These are phyloP conservation scores for Radopholus similis DNA, from an alignment of 1,140 invertebrate genomes.

Conservation along the genomic window DNA sequence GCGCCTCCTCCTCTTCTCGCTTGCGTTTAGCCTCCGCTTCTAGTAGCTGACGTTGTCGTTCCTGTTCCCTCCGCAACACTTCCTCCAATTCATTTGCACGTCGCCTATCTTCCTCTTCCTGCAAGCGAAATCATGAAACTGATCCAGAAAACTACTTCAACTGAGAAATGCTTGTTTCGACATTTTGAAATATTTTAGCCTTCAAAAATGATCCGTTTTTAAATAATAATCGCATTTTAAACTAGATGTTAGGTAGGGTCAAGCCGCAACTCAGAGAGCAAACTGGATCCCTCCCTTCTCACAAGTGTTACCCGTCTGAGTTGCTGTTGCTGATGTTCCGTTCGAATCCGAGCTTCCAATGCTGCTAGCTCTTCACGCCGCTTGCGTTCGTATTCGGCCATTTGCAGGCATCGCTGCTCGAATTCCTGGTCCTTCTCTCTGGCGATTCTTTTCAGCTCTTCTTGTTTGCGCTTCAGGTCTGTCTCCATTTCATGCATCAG, in stretches of 20 bases:
- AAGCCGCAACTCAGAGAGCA: background rate
- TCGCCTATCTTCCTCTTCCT: slow-evolving; percentile 29
- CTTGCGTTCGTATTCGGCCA: slow-evolving; percentile 36
- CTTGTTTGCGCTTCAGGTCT: slow-evolving; percentile 31
- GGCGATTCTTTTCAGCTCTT: slow-evolving; percentile 26
- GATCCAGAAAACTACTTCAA: too few relatives aligned
- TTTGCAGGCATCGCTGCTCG: slow-evolving; percentile 24
- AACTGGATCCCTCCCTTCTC: background rate
- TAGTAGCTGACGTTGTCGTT: slow-evolving; percentile 20
- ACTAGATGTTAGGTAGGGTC: background rate
- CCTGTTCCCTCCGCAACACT: slow-evolving; percentile 15
- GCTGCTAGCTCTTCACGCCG: slow-evolving; percentile 30
- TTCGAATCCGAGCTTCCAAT: slow-evolving; percentile 21
- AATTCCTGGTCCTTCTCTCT: slow-evolving; percentile 37
- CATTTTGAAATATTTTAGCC: too few relatives aligned
- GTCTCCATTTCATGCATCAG: slow-evolving; percentile 34
- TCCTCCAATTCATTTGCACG: slow-evolving; percentile 34
- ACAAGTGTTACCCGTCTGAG: slow-evolving; percentile 3
- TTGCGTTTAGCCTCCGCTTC: slow-evolving; percentile 24
- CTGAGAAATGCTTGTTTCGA: too few relatives aligned
- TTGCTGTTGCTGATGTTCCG: slow-evolving; percentile 18
- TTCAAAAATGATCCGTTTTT: too few relatives aligned
- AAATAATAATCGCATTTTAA: background rate
- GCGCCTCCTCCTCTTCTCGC: slow-evolving; percentile 24
- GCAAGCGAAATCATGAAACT: background rate